Evolutionary conservation across 1,140 invertebrate species (phyloP), one percentile per base, ranked within the genome.

Genomic region (Belonocnema kinseyi): DNA sequence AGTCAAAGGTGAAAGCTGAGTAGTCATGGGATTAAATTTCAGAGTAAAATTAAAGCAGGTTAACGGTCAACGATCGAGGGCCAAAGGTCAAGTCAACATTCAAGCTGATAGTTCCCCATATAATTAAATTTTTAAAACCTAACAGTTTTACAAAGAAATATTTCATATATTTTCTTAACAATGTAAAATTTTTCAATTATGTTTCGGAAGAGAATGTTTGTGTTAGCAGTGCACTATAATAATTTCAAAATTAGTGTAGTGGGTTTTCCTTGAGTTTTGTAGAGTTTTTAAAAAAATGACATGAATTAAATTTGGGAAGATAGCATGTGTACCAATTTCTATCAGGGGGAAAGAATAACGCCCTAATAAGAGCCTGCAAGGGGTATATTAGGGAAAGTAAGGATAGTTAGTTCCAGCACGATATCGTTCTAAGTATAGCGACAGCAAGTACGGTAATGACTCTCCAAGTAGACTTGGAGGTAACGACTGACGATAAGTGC

Each of bases 381-480:
- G 52, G 66, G 66, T 70, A 40, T 70, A 75, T 75, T 51, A 75
- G 46, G 74, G 33, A 52, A 61, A 75, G 61, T 50, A 70, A 33
- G n/a, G 54, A 75, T 51, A 50, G 74, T 75, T 50, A 21, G 61
- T 66, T 75, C 70, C 50, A 51, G 56, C 50, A 75, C 58, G 74
- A 75, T 75, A 75, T 75, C 50, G 61, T 75, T 61, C 21, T 70
- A 52, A 75, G 61, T 51, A 75, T 75, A 40, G 21, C 61, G 61
- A 66, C 26, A 21, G 26, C 61, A 66, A 66, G 61, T 66, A 66
- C 61, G 61, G 61, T 66, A 66, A 66, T 66, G 61, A 66, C 33
- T 66, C 33, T 26, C 61, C 26, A 66, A 66, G 21, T 66, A 66
- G 61, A 66, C 26, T 66, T 66, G 61, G 40, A 66, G 61, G 61